Evolutionary conservation across 1,140 invertebrate species (phyloP).

Genomic region (Vanessa atalanta): DNA sequence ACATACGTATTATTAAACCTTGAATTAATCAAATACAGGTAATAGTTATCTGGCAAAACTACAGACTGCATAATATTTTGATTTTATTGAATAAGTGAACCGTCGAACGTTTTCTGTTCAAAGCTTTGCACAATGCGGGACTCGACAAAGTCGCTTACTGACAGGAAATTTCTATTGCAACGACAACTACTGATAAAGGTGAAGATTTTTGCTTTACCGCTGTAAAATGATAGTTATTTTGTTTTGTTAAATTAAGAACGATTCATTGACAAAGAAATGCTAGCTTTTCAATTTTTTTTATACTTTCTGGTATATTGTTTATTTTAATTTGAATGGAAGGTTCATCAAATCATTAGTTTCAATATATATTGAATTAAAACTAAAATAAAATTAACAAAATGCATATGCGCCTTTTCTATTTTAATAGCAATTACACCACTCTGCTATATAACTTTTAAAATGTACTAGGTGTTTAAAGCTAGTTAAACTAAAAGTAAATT

Average conservation of each 20-base stretch:
- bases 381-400: neutral
- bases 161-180: constrained; percentile 38
- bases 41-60: neutral
- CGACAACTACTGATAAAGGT: constrained; percentile 25
- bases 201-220: constrained; percentile 3
- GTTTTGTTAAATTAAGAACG: neutral
- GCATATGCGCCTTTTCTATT: neutral
- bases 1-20: too few species aligned
- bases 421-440: neutral
- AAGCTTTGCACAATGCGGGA: constrained; percentile 27
- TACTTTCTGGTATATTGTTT: too few species aligned
- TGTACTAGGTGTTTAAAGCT: neutral
- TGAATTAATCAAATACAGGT: neutral
- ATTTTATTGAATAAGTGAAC: constrained; percentile 18
- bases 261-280: neutral
- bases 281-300: too few species aligned
- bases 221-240: neutral
- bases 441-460: neutral
- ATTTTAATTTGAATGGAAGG: too few species aligned
- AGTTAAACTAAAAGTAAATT: too few species aligned
- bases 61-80: constrained; percentile 15
- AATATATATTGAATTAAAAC: too few species aligned
- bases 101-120: constrained; percentile 18
- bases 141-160: constrained; percentile 31
- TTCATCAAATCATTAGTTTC: too few species aligned